Conservation (phyloP, 2,797 vertebrate genomes). For the Hippoglossus hippoglossus region DNA sequence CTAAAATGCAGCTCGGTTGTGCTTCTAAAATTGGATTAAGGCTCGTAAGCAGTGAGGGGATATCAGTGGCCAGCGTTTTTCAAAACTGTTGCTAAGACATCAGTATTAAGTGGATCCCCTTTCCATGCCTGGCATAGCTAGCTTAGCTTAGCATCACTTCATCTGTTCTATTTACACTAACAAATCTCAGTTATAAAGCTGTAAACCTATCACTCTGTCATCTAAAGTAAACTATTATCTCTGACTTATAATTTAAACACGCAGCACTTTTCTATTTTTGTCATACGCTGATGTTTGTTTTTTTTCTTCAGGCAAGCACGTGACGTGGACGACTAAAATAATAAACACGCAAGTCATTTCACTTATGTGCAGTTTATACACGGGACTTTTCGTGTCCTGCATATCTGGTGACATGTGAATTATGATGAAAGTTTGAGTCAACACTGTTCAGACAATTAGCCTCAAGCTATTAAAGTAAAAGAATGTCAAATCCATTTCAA, state of each 20-base stretch:
- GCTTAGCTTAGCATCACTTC: constrained; percentile 74
- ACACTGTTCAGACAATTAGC: constrained; percentile 50
- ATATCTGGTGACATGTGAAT: constrained; percentile 49
- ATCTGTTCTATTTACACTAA: constrained; percentile 67
- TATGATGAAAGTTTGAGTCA: constrained; percentile 47
- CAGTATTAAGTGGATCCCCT: constrained; percentile 78
- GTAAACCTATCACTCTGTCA: constrained; percentile 55
- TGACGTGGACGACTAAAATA: not conserved
- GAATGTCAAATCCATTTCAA: constrained; percentile 64
- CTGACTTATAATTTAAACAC: constrained; percentile 20
- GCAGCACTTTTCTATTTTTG: constrained; percentile 11
- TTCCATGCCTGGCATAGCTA: constrained; percentile 77
- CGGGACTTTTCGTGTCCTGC: constrained; percentile 26
- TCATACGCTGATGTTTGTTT: not conserved
- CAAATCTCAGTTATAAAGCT: constrained; percentile 54
- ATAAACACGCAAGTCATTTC: constrained; percentile 6
- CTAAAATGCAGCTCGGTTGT: constrained; percentile 69
- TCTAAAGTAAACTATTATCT: constrained; percentile 48
- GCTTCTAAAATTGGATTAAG: constrained; percentile 84
- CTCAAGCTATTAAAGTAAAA: constrained; percentile 57
- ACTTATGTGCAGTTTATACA: constrained; percentile 7
- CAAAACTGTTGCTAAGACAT: constrained; percentile 81
- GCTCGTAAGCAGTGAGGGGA: constrained; percentile 81
- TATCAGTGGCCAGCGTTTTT: constrained; percentile 76
- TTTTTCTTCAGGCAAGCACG: too few relatives aligned